These are phyloP conservation scores for Neria commutata DNA, from an alignment of 2,888 invertebrate species.

Conservation along the genomic window DNA sequence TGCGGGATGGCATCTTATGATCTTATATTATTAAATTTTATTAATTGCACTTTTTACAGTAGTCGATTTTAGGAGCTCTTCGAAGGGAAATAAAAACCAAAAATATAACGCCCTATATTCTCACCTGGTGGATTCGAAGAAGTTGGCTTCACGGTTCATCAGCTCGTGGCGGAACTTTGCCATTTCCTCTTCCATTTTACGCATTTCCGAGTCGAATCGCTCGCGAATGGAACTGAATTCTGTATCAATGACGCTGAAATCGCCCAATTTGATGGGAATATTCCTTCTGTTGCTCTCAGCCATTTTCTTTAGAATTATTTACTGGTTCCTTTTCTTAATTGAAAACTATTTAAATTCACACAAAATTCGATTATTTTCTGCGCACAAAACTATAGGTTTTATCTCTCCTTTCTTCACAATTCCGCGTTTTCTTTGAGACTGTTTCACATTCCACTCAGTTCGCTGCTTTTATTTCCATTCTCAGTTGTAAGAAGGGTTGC, in stretches of 20 bases:
- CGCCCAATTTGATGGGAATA: slow-evolving; percentile 92
- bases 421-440: slow-evolving; percentile 32
- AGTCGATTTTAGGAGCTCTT: too few species aligned
- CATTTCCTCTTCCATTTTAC: slow-evolving; percentile 99
- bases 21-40: too few species aligned
- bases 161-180: slow-evolving; percentile 90
- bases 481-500: neutral
- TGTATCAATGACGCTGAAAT: slow-evolving; percentile 94
- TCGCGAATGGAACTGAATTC: slow-evolving; percentile 96
- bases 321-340: slow-evolving; percentile 6
- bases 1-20: too few species aligned
- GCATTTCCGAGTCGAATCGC: slow-evolving; percentile 95
- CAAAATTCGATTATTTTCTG: slow-evolving; percentile 10
- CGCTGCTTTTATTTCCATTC: neutral
- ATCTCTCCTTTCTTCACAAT: slow-evolving; percentile 1
- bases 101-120: slow-evolving; percentile 33
- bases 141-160: slow-evolving; percentile 90
- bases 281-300: slow-evolving; percentile 85
- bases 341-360: slow-evolving; percentile 20
- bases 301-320: slow-evolving; percentile 66
- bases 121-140: slow-evolving; percentile 90
- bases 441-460: neutral
- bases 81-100: too few species aligned
- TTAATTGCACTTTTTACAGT: too few species aligned
- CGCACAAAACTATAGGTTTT: slow-evolving; percentile 9